These are phyloP conservation scores for Syrmaticus mikado DNA, from an alignment of 2,113 vertebrate genomes.

Conservation along the genomic window DNA sequence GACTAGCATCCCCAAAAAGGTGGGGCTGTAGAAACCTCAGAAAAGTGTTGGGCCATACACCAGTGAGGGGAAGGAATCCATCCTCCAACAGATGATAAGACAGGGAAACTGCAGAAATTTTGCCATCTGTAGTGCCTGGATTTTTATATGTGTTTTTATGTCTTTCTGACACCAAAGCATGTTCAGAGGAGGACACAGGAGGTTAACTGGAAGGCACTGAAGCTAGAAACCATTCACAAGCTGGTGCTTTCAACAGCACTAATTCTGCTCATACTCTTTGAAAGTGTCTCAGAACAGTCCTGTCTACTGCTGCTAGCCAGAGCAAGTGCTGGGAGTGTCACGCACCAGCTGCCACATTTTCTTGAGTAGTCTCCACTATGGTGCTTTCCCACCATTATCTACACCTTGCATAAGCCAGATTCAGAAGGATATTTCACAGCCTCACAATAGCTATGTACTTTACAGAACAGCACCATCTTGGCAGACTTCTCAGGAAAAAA, in stretches of 20 bases:
- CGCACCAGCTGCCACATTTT: background rate
- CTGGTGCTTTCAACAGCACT: background rate
- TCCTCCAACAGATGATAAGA: background rate
- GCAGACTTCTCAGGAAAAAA: background rate
- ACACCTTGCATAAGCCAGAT: background rate
- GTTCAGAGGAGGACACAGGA: background rate
- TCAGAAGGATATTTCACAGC: background rate
- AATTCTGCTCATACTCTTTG: background rate
- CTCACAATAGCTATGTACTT: background rate
- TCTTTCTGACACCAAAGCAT: background rate
- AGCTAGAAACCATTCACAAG: background rate
- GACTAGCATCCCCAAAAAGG: background rate
- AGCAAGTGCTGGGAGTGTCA: background rate
- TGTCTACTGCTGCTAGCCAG: background rate
- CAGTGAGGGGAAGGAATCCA: background rate
- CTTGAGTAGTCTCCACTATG: background rate
- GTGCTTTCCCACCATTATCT: background rate
- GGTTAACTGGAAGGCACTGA: background rate
- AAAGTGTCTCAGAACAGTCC: background rate
- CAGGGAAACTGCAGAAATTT: background rate
- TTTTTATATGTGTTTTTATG: background rate
- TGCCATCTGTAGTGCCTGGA: background rate
- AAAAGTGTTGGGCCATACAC: background rate
- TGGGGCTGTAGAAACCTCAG: background rate
- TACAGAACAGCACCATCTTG: background rate